Conservation (phyloP, 2,888 invertebrate genomes). For the Melanargia galathea region DNA sequence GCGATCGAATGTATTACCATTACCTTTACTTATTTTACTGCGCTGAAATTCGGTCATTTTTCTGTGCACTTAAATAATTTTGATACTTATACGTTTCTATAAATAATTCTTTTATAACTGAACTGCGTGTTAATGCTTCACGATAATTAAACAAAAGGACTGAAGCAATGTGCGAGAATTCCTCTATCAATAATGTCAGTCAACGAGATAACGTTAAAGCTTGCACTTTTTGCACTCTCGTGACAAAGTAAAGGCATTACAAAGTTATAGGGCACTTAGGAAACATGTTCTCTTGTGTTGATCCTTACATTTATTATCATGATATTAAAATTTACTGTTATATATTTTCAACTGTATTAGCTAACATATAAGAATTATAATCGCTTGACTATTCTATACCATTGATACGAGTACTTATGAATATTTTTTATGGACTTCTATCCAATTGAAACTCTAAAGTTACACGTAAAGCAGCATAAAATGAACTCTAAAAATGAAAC, state of each 20-base stretch:
- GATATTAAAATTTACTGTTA: neutral
- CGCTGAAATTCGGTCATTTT: neutral
- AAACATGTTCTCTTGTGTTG: neutral
- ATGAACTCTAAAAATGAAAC: no score
- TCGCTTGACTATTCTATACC: neutral
- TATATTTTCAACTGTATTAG: neutral
- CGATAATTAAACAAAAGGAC: neutral
- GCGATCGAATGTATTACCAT: no score
- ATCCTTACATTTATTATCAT: neutral
- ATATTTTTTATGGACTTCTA: neutral
- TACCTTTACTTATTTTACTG: neutral
- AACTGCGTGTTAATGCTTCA: neutral
- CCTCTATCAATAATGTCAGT: conserved; percentile 6
- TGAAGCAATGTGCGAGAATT: neutral
- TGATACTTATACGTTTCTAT: neutral
- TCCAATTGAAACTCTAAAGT: no score
- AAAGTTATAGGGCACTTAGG: neutral
- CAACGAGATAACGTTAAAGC: neutral
- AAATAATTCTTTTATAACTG: neutral
- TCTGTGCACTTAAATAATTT: neutral
- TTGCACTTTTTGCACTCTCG: conserved; percentile 8
- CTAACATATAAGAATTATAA: neutral
- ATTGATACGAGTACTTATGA: no score
- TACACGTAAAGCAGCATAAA: no score
- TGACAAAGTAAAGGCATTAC: neutral